phyloP scores from a whole-genome alignment of 1,140 invertebrate species.

The Cephus cinctus region DNA sequence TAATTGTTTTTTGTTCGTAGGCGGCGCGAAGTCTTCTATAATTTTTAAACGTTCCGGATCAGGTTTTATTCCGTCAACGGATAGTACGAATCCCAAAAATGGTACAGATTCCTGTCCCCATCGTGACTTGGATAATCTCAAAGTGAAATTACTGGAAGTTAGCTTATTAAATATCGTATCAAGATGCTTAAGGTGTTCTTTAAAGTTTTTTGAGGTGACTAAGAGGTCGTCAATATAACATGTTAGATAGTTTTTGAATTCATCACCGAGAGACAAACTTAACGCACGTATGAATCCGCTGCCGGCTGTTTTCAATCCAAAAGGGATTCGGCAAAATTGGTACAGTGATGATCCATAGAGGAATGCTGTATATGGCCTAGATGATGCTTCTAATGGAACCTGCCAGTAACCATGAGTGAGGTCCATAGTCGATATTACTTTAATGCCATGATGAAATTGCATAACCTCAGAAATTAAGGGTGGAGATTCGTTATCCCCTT shows the following conservation, averaged over 20 bases:
- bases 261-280: slow-evolving; percentile 4
- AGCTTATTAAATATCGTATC: slow-evolving; percentile 10
- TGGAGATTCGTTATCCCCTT: slow-evolving; percentile 21
- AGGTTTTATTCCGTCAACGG: neutral
- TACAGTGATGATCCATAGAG: slow-evolving; percentile 22
- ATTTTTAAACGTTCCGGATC: slow-evolving; percentile 1
- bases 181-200: slow-evolving; percentile 12
- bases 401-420: slow-evolving; percentile 15
- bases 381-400: neutral
- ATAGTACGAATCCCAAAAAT: slow-evolving; percentile 3
- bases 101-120: slow-evolving; percentile 13
- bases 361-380: slow-evolving; percentile 13
- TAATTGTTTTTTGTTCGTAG: too few species aligned
- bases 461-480: slow-evolving; percentile 15
- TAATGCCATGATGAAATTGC: slow-evolving; percentile 6
- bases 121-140: slow-evolving; percentile 31
- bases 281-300: slow-evolving; percentile 11
- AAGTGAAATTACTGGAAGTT: slow-evolving; percentile 22
- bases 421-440: slow-evolving; percentile 15
- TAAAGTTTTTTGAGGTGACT: slow-evolving; percentile 9
- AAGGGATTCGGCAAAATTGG: slow-evolving; percentile 15
- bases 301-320: slow-evolving; percentile 13
- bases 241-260: slow-evolving; percentile 6
- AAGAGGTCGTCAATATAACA: slow-evolving; percentile 19
- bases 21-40: neutral